phyloP scores from a whole-genome alignment of 2,113 vertebrate genomes.

The Phyllostomus hastatus region DNA sequence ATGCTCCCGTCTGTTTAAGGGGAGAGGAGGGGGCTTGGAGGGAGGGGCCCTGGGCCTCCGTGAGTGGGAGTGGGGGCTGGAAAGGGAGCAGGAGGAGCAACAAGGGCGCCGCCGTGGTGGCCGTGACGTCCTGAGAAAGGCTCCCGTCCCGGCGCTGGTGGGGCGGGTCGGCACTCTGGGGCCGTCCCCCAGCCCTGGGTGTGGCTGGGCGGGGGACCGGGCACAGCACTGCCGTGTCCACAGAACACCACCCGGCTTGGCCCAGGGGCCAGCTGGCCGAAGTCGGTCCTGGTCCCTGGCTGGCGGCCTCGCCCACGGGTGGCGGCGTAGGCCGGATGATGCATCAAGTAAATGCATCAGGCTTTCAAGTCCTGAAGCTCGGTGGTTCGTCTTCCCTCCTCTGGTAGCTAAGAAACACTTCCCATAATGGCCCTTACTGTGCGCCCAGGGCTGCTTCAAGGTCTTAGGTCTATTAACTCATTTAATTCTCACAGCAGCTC shows the following conservation, averaged over 20 bases:
- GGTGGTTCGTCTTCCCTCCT: background rate
- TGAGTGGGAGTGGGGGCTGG: background rate
- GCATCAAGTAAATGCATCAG: background rate
- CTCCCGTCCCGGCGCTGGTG: background rate
- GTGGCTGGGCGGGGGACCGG: background rate
- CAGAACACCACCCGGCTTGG: background rate
- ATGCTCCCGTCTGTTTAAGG: conserved; percentile 46
- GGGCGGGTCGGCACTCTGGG: background rate
- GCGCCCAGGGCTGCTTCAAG: background rate
- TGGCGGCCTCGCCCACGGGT: background rate
- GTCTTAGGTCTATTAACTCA: background rate
- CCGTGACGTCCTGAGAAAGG: background rate
- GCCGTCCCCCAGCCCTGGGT: background rate
- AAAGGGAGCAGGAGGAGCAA: background rate
- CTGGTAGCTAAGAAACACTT: background rate
- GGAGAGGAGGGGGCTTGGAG: background rate
- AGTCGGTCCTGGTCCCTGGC: background rate
- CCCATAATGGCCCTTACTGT: background rate
- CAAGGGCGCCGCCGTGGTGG: rapidly evolving
- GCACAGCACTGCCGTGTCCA: background rate
- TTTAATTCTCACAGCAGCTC: background rate
- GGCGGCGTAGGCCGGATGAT: background rate
- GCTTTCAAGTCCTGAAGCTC: background rate
- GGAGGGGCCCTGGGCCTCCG: background rate
- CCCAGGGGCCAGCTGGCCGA: too few species aligned